Percentiles rank a stretch among this genome's conserved stretches.
Evolutionary conservation across 2,888 invertebrate species (phyloP).

Genomic region (Oscheius sp.): DNA sequence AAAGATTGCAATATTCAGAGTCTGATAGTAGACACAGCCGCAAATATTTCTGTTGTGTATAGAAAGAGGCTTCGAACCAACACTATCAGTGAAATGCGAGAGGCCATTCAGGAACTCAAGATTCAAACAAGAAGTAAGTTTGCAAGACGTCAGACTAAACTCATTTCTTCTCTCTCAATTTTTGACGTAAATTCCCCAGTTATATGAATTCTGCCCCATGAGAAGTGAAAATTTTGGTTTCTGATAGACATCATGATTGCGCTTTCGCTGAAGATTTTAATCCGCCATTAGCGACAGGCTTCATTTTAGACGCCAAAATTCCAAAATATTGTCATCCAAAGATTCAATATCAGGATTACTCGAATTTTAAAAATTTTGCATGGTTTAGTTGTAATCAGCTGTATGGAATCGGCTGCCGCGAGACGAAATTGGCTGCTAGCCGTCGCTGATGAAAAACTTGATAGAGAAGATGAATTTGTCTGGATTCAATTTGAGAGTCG

Average conservation of each 20-base stretch:
- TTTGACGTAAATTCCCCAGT: too few relatives aligned
- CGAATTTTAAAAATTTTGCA: too few relatives aligned
- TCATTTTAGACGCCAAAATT: too few relatives aligned
- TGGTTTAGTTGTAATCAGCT: conserved; percentile 52
- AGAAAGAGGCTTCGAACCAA: conserved; percentile 38
- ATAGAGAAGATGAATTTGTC: conserved; percentile 48
- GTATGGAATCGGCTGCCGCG: conserved; percentile 58
- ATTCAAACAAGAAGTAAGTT: not conserved
- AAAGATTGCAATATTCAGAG: not conserved
- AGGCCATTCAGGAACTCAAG: conserved; percentile 23
- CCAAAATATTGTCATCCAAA: too few relatives aligned
- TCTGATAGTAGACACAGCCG: not conserved
- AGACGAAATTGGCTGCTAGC: conserved; percentile 53
- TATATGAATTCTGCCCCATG: not conserved
- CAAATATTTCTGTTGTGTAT: conserved; percentile 30
- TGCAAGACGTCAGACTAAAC: too few relatives aligned
- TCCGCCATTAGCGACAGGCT: too few relatives aligned
- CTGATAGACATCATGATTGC: too few relatives aligned
- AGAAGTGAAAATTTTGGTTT: too few relatives aligned
- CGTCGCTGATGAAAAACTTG: conserved; percentile 46
- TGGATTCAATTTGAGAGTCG: conserved; percentile 48
- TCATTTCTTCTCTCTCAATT: too few relatives aligned
- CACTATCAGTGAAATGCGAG: conserved; percentile 48
- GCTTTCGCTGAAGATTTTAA: too few relatives aligned
- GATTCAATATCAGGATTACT: too few relatives aligned